These are phyloP conservation scores for Clusia tigrina DNA, from an alignment of 2,888 invertebrate species.

Conservation along the genomic window DNA sequence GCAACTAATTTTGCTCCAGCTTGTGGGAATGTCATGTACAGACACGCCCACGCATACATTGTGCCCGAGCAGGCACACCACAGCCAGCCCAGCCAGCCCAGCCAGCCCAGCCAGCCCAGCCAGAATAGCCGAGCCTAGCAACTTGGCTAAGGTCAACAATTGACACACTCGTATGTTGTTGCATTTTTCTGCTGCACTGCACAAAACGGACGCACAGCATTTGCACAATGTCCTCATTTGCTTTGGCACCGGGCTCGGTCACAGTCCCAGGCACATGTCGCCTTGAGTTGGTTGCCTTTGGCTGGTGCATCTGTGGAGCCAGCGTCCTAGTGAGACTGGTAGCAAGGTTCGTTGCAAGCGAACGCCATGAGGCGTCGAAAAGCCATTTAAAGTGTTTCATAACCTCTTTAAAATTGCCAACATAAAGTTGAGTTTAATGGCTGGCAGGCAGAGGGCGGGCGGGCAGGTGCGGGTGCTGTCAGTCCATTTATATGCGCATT, in stretches of 20 bases:
- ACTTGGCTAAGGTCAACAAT: constrained; percentile 33
- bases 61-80: not conserved
- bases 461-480: constrained; percentile 30
- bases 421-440: constrained; percentile 34
- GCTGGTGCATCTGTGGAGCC: too few relatives aligned
- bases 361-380: not conserved
- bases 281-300: not conserved
- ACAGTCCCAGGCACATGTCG: too few relatives aligned
- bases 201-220: constrained; percentile 6
- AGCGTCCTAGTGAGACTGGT: too few relatives aligned
- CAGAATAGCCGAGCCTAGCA: not conserved
- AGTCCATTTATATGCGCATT: constrained; percentile 23
- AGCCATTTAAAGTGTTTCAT: constrained; percentile 17
- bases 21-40: not conserved
- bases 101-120: not conserved
- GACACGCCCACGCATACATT: not conserved
- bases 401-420: constrained; percentile 29
- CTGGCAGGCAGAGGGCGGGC: too few relatives aligned
- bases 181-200: constrained; percentile 14
- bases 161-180: constrained; percentile 33
- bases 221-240: constrained; percentile 6
- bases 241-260: too few relatives aligned
- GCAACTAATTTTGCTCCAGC: not conserved
- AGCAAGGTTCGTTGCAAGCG: not conserved
- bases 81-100: not conserved